phyloP scores from a whole-genome alignment of 1,140 invertebrate species.

The Epicauta chinensis region DNA sequence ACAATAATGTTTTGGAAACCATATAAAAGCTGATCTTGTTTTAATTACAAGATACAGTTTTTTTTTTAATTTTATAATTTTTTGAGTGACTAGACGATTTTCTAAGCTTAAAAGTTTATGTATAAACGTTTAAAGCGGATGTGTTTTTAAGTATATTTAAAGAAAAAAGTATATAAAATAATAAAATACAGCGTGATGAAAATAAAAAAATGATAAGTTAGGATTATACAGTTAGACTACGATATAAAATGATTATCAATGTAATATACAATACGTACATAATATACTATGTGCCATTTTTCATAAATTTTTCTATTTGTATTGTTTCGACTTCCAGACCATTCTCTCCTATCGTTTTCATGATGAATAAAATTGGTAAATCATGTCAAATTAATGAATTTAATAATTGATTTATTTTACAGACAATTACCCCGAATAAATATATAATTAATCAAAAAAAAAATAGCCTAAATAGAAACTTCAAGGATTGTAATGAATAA shows the following conservation, averaged over 20 bases:
- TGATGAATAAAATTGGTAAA: too few relatives aligned
- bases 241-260: constrained; percentile 43
- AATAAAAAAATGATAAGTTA: constrained; percentile 31
- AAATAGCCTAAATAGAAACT: too few relatives aligned
- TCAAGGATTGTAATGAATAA: too few relatives aligned
- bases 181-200: constrained; percentile 43
- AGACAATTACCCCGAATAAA: too few relatives aligned
- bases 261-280: constrained; percentile 46
- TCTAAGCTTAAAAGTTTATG: constrained; percentile 37
- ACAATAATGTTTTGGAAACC: too few relatives aligned
- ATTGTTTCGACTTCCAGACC: too few relatives aligned
- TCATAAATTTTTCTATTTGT: constrained; percentile 22
- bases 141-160: constrained; percentile 41
- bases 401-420: too few relatives aligned
- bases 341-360: too few relatives aligned
- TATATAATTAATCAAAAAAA: too few relatives aligned
- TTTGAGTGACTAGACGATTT: constrained; percentile 31
- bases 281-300: constrained; percentile 47
- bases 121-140: constrained; percentile 42
- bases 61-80: too few relatives aligned
- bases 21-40: too few relatives aligned
- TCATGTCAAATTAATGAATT: too few relatives aligned
- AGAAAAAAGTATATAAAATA: constrained; percentile 41
- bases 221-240: constrained; percentile 41
- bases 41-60: background rate